Conservation (phyloP, 2,797 vertebrate genomes). For the Peromyscus melanophrys region DNA sequence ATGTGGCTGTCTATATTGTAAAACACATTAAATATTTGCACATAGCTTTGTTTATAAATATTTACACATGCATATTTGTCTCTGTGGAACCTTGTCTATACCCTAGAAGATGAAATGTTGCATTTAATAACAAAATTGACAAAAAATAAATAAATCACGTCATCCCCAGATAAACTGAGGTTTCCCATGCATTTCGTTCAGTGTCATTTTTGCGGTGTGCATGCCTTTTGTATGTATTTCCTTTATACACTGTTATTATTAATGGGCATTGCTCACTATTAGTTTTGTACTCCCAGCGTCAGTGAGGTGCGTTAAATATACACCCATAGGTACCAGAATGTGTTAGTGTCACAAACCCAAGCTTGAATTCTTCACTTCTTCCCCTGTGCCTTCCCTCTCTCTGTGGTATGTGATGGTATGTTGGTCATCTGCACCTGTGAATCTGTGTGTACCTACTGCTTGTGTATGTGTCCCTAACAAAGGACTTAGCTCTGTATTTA, state of each 20-base stretch:
- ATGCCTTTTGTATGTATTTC: not conserved
- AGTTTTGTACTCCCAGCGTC: too few relatives aligned
- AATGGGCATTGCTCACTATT: not conserved
- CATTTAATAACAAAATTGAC: too few relatives aligned
- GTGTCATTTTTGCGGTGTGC: not conserved
- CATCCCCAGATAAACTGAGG: not conserved
- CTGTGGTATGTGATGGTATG: too few relatives aligned
- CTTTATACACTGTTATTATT: not conserved
- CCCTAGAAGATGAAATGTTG: not conserved
- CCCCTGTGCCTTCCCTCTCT: too few relatives aligned
- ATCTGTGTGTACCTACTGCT: too few relatives aligned
- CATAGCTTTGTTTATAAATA: not conserved
- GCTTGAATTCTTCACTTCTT: too few relatives aligned
- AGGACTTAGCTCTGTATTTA: not conserved
- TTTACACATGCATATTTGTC: not conserved
- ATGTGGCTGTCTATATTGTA: not conserved
- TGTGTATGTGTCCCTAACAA: not conserved
- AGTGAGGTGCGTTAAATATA: too few relatives aligned
- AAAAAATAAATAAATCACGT: too few relatives aligned
- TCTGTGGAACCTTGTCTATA: not conserved
- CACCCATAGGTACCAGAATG: too few relatives aligned
- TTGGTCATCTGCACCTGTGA: too few relatives aligned
- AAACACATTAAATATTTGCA: not conserved
- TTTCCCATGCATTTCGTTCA: not conserved
- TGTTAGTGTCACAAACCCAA: too few relatives aligned